Evolutionary conservation across 2,797 vertebrate genomes (phyloP).

Genomic region (Naso thynnoides): DNA sequence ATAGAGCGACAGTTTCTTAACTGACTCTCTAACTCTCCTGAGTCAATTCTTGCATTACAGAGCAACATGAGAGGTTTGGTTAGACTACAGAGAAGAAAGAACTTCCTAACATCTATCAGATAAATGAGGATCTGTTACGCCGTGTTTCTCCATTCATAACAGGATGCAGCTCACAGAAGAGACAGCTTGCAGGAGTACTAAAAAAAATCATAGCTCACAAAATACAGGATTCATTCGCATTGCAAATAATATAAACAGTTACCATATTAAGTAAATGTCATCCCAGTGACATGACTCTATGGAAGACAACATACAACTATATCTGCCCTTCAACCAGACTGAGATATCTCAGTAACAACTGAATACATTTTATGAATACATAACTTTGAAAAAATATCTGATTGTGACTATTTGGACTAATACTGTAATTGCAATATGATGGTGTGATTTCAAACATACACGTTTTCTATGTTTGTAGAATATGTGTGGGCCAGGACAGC

Average conservation of each 20-base stretch:
- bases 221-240: constrained; percentile 14
- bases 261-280: neutral
- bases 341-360: too few relatives aligned
- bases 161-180: constrained; percentile 28
- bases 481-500: too few relatives aligned
- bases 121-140: constrained; percentile 31
- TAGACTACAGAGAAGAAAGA: constrained; percentile 46
- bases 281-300: too few relatives aligned
- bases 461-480: too few relatives aligned
- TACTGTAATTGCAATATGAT: too few relatives aligned
- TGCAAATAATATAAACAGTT: constrained; percentile 17
- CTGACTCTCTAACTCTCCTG: too few relatives aligned
- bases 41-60: constrained; percentile 10
- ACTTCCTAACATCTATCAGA: constrained; percentile 44
- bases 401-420: too few relatives aligned
- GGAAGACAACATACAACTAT: too few relatives aligned
- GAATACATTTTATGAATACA: too few relatives aligned
- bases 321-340: too few relatives aligned
- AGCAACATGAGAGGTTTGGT: constrained; percentile 42
- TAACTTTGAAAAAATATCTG: too few relatives aligned
- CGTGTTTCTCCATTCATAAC: constrained; percentile 39
- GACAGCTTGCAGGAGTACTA: constrained; percentile 22
- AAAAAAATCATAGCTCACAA: constrained; percentile 18
- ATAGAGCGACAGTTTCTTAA: constrained; percentile 18
- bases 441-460: too few relatives aligned